These are phyloP conservation scores for Lathronympha strigana DNA, from an alignment of 2,888 invertebrate species.

Conservation along the genomic window DNA sequence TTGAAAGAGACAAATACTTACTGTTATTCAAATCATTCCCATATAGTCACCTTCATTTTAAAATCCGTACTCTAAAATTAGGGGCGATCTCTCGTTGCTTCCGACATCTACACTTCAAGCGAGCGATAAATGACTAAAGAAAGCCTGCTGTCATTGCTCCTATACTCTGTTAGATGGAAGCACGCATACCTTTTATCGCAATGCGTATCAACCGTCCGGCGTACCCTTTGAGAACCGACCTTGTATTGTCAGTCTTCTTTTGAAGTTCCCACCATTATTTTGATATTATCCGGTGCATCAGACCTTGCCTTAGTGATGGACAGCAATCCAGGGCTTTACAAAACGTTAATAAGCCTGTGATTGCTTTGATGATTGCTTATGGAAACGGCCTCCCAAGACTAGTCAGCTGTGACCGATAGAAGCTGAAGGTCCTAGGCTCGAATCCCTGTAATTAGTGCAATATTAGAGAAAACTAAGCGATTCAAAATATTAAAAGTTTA, in stretches of 20 bases:
- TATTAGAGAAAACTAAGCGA: no score
- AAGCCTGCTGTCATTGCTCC: neutral
- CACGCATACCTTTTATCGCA: conserved; percentile 54
- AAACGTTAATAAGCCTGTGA: conserved; percentile 17
- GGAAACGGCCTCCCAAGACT: no score
- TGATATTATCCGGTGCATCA: conserved; percentile 24
- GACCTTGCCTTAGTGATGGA: conserved; percentile 33
- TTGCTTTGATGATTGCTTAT: conserved; percentile 7
- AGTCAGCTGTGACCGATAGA: no score
- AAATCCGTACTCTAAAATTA: no score
- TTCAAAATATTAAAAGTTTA: no score
- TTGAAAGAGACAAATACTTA: no score
- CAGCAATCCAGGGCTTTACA: conserved; percentile 8
- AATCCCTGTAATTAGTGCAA: no score
- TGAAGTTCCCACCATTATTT: conserved; percentile 39
- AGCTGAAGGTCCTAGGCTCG: no score
- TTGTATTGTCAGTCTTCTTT: conserved; percentile 42
- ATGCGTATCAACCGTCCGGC: conserved; percentile 44
- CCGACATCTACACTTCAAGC: no score
- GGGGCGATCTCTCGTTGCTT: no score
- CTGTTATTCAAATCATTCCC: no score
- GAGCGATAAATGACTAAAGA: neutral
- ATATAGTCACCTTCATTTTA: no score
- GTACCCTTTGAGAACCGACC: conserved; percentile 39
- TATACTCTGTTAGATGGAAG: conserved; percentile 50